Evolutionary conservation across 2,888 invertebrate genomes (phyloP).

Genomic region (Hypselothyrea guttata): DNA sequence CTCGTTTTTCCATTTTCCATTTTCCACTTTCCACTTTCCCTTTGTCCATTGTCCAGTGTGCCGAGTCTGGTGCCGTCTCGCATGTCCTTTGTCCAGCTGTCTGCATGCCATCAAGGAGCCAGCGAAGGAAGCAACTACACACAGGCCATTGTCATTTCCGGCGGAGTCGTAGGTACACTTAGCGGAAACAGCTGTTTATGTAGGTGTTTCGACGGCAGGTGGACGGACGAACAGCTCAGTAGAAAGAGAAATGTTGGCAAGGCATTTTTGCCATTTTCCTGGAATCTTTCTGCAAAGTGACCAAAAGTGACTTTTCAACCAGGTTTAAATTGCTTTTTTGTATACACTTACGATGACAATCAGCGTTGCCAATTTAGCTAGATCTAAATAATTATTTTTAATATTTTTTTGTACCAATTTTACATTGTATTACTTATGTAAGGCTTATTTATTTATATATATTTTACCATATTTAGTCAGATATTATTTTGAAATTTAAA

Average conservation of each 20-base stretch:
- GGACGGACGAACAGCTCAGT: no score
- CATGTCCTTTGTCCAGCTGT: constrained; percentile 27
- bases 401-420: no score
- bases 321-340: constrained; percentile 2
- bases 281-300: constrained; percentile 47
- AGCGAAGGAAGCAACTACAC: constrained; percentile 35
- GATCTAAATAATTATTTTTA: no score
- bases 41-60: constrained; percentile 31
- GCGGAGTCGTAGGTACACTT: constrained; percentile 55
- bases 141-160: constrained; percentile 67
- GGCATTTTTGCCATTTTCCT: constrained; percentile 60
- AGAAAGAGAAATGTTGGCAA: constrained; percentile 10
- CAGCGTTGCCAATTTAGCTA: neutral
- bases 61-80: constrained; percentile 18
- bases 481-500: no score
- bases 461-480: no score
- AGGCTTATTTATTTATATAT: no score
- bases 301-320: constrained; percentile 45
- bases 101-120: constrained; percentile 43
- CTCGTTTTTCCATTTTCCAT: neutral
- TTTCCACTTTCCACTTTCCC: constrained; percentile 11
- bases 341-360: neutral
- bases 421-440: no score
- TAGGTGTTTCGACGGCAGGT: constrained; percentile 33
- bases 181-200: constrained; percentile 76